phyloP scores from a whole-genome alignment of 2,888 invertebrate species.

The Clostera curtula region DNA sequence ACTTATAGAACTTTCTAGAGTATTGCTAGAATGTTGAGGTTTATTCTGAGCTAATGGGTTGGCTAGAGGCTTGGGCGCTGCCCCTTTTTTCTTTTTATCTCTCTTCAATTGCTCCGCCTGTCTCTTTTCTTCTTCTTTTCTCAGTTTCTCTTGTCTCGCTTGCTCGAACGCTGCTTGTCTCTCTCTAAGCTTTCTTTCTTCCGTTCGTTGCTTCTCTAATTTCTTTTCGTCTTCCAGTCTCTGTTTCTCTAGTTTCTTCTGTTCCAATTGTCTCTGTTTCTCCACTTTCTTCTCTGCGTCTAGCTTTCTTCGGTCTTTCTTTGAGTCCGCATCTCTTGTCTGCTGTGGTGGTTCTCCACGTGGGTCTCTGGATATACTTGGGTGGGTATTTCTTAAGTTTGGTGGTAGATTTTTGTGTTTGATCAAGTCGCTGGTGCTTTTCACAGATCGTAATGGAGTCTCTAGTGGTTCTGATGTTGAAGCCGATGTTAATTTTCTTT shows the following conservation, averaged over 20 bases:
- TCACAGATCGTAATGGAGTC: constrained; percentile 25
- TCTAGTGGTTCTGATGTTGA: constrained; percentile 22
- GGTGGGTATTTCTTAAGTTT: constrained; percentile 32
- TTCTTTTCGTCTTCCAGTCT: constrained; percentile 38
- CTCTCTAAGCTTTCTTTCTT: constrained; percentile 32
- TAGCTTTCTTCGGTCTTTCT: constrained; percentile 10
- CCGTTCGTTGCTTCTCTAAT: constrained; percentile 32
- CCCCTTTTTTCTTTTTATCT: constrained; percentile 20
- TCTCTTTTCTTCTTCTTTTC: constrained; percentile 29
- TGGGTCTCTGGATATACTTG: constrained; percentile 39
- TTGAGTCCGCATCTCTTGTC: constrained; percentile 12
- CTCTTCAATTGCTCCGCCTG: too few relatives aligned
- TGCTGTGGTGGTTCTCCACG: constrained; percentile 15
- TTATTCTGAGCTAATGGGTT: constrained; percentile 15
- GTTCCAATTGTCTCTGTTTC: constrained; percentile 35
- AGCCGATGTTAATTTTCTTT: constrained; percentile 34
- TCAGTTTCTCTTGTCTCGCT: constrained; percentile 38
- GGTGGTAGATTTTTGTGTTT: constrained; percentile 20
- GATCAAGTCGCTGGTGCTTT: constrained; percentile 42
- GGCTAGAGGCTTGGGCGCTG: constrained; percentile 13
- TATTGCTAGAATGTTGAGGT: constrained; percentile 37
- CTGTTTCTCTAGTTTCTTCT: constrained; percentile 45
- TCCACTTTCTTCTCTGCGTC: constrained; percentile 23
- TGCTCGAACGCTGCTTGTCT: constrained; percentile 31
- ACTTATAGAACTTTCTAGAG: constrained; percentile 60